Evolutionary conservation across 2,888 invertebrate genomes (phyloP).

Genomic region (Sesamia inferens): DNA sequence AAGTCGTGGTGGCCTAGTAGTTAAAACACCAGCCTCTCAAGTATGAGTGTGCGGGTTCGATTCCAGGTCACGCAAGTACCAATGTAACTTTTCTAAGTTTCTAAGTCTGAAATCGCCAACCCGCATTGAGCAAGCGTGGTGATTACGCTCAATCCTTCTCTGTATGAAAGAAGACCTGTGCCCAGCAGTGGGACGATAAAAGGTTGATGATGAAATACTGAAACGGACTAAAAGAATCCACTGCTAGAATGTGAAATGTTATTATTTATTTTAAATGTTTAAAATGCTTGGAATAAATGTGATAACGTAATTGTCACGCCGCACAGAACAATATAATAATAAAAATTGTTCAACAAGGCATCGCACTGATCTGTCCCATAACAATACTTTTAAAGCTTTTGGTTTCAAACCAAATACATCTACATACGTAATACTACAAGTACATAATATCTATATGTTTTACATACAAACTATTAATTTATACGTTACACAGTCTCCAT

Average conservation of each 20-base stretch:
- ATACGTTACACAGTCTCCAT: conserved; percentile 83
- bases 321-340: background rate
- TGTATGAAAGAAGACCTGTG: too few species aligned
- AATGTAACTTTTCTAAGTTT: too few species aligned
- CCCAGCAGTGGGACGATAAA: too few species aligned
- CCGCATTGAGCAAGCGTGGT: too few species aligned
- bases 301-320: background rate
- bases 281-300: background rate
- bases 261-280: background rate
- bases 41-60: too few species aligned
- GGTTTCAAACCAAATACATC: conserved; percentile 46
- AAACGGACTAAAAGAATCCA: background rate
- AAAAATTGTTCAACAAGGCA: conserved; percentile 6
- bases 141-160: too few species aligned
- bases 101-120: too few species aligned
- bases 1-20: too few species aligned
- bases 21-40: too few species aligned
- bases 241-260: background rate
- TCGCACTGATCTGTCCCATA: conserved; percentile 19
- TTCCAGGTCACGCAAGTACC: too few species aligned
- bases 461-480: conserved; percentile 13
- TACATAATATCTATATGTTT: conserved; percentile 14
- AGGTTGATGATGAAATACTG: too few species aligned
- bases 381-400: conserved; percentile 63
- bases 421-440: conserved; percentile 20